Conservation (phyloP, 2,113 vertebrate genomes). For the Perognathus longimembris region DNA sequence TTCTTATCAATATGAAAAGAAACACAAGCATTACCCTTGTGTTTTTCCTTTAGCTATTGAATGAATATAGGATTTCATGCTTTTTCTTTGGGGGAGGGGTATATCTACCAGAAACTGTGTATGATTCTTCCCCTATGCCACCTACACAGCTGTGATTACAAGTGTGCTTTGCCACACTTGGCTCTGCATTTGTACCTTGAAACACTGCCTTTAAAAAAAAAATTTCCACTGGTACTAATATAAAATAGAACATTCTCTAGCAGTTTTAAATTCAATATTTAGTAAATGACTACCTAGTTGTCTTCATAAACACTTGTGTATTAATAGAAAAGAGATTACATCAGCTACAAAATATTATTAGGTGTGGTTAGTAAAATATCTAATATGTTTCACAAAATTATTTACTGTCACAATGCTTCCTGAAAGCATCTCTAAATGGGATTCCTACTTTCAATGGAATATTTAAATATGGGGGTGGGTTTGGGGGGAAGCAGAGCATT, state of each 20-base stretch:
- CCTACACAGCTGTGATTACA: no score
- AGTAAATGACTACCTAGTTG: constrained; percentile 57
- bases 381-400: constrained; percentile 78
- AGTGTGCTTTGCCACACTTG: no score
- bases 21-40: not conserved
- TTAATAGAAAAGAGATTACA: constrained; percentile 59
- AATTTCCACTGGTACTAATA: not conserved
- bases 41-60: constrained; percentile 13
- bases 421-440: constrained; percentile 68
- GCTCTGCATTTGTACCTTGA: no score
- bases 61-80: not conserved
- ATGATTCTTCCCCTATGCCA: no score
- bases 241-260: constrained; percentile 56
- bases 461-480: constrained; percentile 56
- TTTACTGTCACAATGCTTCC: constrained; percentile 74
- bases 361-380: constrained; percentile 56
- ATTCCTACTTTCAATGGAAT: constrained; percentile 68
- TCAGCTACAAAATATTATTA: constrained; percentile 75
- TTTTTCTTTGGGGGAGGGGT: no score
- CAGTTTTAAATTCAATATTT: constrained; percentile 49
- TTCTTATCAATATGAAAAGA: not conserved
- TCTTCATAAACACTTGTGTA: constrained; percentile 74
- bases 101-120: no score
- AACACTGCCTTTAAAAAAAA: no score
- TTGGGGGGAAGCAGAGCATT: constrained; percentile 53